phyloP scores from a whole-genome alignment of 2,113 vertebrate species.

The Eclectus roratus region DNA sequence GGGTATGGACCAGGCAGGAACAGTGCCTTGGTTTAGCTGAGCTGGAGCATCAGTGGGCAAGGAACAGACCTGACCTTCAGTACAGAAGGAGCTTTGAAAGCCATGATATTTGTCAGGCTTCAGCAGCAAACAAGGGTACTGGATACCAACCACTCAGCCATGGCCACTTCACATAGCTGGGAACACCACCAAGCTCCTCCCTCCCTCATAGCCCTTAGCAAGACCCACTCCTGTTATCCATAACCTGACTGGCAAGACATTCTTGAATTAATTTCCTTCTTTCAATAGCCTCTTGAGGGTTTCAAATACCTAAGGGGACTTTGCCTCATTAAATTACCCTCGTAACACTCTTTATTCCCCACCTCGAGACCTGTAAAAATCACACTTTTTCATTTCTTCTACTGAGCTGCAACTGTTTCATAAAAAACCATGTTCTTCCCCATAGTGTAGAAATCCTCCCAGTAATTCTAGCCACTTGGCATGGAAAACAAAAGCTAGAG shows the following conservation, averaged over 20 bases:
- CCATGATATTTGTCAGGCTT: background rate
- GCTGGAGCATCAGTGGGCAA: background rate
- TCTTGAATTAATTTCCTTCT: background rate
- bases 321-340: background rate
- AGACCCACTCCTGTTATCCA: background rate
- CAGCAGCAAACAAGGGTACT: background rate
- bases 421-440: background rate
- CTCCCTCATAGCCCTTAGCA: background rate
- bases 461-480: conserved; percentile 5
- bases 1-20: background rate
- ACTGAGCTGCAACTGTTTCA: background rate
- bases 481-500: background rate
- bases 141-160: background rate
- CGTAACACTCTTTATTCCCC: accelerated
- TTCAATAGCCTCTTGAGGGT: background rate
- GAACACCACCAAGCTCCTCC: background rate
- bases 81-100: background rate
- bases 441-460: background rate
- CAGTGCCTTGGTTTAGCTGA: background rate
- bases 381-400: background rate
- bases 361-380: background rate
- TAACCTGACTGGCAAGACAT: background rate
- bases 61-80: background rate
- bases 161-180: background rate
- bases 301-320: background rate